Evolutionary conservation across 2,888 invertebrate species (phyloP).

Genomic region (Coenonympha glycerion): DNA sequence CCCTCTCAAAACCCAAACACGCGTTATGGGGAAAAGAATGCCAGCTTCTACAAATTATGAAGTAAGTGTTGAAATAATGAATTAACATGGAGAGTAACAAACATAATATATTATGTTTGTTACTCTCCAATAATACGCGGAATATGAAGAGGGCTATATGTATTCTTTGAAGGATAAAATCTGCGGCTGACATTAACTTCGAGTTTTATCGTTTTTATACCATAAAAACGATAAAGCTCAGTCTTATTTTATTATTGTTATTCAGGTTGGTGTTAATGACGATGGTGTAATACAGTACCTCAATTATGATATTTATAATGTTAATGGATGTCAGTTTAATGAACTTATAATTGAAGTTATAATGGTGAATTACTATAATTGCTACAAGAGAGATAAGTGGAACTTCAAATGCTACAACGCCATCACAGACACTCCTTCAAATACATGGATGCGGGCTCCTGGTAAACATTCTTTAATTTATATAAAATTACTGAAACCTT

Average conservation of each 20-base stretch:
- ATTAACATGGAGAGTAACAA: too few species aligned
- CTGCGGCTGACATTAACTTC: too few species aligned
- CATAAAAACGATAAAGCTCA: too few species aligned
- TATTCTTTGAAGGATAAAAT: too few species aligned
- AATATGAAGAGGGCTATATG: too few species aligned
- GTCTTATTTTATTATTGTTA: neutral
- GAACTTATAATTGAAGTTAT: slow-evolving; percentile 40
- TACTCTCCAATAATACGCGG: too few species aligned
- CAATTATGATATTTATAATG: slow-evolving; percentile 59
- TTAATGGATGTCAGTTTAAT: slow-evolving; percentile 57
- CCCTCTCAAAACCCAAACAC: slow-evolving; percentile 83
- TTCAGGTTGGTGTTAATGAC: slow-evolving; percentile 46
- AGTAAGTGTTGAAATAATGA: slow-evolving; percentile 49
- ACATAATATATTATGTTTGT: too few species aligned
- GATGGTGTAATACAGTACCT: slow-evolving; percentile 70
- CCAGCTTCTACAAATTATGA: slow-evolving; percentile 79
- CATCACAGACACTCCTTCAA: slow-evolving; percentile 46
- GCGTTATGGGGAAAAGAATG: slow-evolving; percentile 79
- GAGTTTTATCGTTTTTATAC: neutral
- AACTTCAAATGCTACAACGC: slow-evolving; percentile 38
- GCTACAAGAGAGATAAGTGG: slow-evolving; percentile 42
- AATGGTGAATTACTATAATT: slow-evolving; percentile 31
- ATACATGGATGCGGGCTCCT: slow-evolving; percentile 47
- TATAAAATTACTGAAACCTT: too few species aligned
- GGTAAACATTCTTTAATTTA: slow-evolving; percentile 31